These are phyloP conservation scores for Dichetophora obliterata DNA, from an alignment of 2,888 invertebrate species.

Conservation along the genomic window DNA sequence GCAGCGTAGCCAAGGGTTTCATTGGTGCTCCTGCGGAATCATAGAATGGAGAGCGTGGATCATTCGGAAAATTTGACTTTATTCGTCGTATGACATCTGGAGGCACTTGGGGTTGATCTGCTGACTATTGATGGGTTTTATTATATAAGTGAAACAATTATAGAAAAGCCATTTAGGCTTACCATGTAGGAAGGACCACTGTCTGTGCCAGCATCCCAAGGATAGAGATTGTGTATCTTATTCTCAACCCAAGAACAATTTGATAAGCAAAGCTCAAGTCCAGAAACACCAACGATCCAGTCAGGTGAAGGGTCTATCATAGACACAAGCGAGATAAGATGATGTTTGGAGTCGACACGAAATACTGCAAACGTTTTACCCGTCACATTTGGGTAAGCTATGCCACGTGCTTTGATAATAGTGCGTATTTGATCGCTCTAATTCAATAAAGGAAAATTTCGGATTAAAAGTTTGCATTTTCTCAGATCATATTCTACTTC, in stretches of 20 bases:
- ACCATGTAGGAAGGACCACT: conserved; percentile 88
- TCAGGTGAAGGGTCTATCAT: conserved; percentile 98
- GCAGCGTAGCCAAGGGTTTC: conserved; percentile 89
- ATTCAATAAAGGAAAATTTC: conserved; percentile 35
- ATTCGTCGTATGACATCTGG: conserved; percentile 88
- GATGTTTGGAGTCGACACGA: conserved; percentile 91
- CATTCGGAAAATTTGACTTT: conserved; percentile 86
- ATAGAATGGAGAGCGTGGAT: conserved; percentile 92
- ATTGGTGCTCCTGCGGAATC: conserved; percentile 82
- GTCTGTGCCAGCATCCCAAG: conserved; percentile 97
- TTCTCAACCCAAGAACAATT: conserved; percentile 94
- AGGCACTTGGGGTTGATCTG: conserved; percentile 87
- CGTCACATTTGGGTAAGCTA: conserved; percentile 89
- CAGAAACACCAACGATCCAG: conserved; percentile 96
- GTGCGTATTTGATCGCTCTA: conserved; percentile 89
- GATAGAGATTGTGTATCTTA: conserved; percentile 87
- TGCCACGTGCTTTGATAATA: conserved; percentile 94
- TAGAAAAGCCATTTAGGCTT: neutral
- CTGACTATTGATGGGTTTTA: conserved; percentile 74
- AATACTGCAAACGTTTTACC: conserved; percentile 90
- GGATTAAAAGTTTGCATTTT: neutral
- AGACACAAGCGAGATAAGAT: conserved; percentile 92
- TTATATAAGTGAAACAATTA: neutral
- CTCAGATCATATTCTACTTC: too few relatives aligned
- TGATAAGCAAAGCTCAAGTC: conserved; percentile 87